Percentiles rank a stretch among this genome's conserved stretches.
Conservation (phyloP, 2,797 vertebrate genomes). For the Acestrorhynchus altus region DNA sequence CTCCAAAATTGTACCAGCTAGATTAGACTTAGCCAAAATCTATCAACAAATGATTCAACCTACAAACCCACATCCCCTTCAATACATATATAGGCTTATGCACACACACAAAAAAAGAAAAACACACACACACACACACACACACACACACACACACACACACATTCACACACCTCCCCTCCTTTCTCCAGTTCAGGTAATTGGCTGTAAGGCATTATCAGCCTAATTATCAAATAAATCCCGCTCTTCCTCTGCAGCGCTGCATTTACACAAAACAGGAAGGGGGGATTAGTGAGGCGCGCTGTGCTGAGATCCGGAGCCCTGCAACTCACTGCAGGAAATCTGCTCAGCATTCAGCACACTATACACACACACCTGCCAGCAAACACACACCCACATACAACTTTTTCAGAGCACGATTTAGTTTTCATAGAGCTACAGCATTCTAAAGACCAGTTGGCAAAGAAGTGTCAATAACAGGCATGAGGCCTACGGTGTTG, state of each 20-base stretch:
- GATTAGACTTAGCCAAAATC: slow-evolving; percentile 4
- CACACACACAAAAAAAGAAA: slow-evolving; percentile 25
- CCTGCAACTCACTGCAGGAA: slow-evolving; percentile 65
- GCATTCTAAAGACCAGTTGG: not conserved
- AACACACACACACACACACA: slow-evolving; percentile 6
- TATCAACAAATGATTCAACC: slow-evolving; percentile 24
- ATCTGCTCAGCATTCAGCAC: slow-evolving; percentile 51
- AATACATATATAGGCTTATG: slow-evolving; percentile 51
- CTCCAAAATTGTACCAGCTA: not conserved
- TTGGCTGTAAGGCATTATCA: slow-evolving; percentile 64
- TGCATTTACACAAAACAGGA: slow-evolving; percentile 77
- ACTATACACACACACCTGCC: slow-evolving; percentile 40
- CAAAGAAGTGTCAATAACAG: not conserved
- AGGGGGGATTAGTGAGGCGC: slow-evolving; percentile 78
- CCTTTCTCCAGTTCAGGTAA: slow-evolving; percentile 62
- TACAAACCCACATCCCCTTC: slow-evolving; percentile 36
- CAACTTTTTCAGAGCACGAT: not conserved
- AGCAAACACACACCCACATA: slow-evolving; percentile 29
- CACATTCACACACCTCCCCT: slow-evolving; percentile 22
- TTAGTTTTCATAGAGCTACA: not conserved
- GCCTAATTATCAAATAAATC: slow-evolving; percentile 68
- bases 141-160: slow-evolving; percentile 31
- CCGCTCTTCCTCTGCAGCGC: slow-evolving; percentile 59
- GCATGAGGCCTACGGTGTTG: not conserved
- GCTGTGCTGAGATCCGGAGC: slow-evolving; percentile 76